phyloP scores from a whole-genome alignment of 2,888 invertebrate genomes.

The Choristoneura rosaceana region DNA sequence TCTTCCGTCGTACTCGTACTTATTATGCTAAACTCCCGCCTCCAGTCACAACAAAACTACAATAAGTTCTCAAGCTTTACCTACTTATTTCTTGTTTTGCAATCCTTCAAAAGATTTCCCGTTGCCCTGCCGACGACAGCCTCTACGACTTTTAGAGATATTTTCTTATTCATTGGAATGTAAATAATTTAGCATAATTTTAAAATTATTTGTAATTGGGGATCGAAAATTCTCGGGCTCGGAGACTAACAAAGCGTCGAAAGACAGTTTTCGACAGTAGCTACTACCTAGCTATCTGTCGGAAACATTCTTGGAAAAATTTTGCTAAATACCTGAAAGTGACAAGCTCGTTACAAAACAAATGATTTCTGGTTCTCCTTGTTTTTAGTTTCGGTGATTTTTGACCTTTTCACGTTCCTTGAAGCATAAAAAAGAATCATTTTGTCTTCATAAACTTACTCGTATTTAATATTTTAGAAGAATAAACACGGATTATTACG shows the following conservation, averaged over 20 bases:
- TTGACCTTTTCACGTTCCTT: constrained; percentile 2
- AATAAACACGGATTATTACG: not conserved
- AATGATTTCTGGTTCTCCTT: not conserved
- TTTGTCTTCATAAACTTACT: not conserved
- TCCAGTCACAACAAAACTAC: constrained; percentile 11
- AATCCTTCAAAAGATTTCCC: constrained; percentile 34
- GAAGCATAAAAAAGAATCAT: not conserved
- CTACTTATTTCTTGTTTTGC: constrained; percentile 15
- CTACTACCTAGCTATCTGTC: not conserved
- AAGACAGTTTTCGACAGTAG: constrained; percentile 22
- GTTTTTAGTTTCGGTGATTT: not conserved
- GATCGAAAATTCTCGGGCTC: constrained; percentile 11
- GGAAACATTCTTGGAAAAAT: not conserved
- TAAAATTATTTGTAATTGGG: constrained; percentile 31
- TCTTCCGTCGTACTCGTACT: too few relatives aligned
- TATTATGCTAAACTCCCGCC: not conserved
- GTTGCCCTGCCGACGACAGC: constrained; percentile 12
- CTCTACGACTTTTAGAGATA: constrained; percentile 25
- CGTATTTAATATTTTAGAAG: not conserved
- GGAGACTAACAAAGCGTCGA: constrained; percentile 10
- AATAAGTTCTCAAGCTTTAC: constrained; percentile 4
- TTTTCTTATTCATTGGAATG: constrained; percentile 33
- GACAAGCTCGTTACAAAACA: not conserved
- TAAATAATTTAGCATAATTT: constrained; percentile 37
- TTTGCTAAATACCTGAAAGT: constrained; percentile 2